These are phyloP conservation scores for Procambarus clarkii DNA, from an alignment of 1,140 invertebrate genomes.

Conservation along the genomic window DNA sequence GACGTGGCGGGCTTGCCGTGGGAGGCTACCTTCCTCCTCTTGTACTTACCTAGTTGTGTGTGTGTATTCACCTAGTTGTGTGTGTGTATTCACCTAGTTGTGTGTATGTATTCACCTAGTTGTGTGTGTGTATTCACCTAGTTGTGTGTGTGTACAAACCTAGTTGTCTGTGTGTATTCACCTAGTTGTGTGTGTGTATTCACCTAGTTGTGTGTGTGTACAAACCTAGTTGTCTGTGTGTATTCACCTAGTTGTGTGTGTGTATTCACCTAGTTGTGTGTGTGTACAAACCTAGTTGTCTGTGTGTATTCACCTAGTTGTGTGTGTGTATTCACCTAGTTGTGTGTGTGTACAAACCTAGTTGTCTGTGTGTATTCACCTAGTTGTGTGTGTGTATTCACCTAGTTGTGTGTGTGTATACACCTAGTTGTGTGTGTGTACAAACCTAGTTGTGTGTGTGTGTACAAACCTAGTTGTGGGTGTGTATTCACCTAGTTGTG, in stretches of 20 bases:
- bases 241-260: not conserved
- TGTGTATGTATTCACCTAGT: too few species aligned
- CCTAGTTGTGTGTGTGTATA: slow-evolving; percentile 2
- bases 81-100: too few species aligned
- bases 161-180: too few species aligned
- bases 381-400: slow-evolving; percentile 4
- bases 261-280: not conserved
- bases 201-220: not conserved
- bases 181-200: too few species aligned
- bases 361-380: not conserved
- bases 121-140: too few species aligned
- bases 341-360: slow-evolving; percentile 8
- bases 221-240: not conserved
- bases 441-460: not conserved
- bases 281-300: not conserved
- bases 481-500: too few species aligned
- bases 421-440: slow-evolving; percentile 5
- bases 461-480: not conserved
- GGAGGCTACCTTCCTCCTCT: not conserved
- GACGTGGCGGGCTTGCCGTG: too few species aligned
- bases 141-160: too few species aligned
- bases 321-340: not conserved
- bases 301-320: not conserved
- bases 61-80: too few species aligned
- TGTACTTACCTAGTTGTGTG: too few species aligned